Percentiles rank a stretch among this genome's conserved stretches.
Conservation (phyloP, 92 coral and sea anemone genomes). For the Epizoanthus illoricatus region DNA sequence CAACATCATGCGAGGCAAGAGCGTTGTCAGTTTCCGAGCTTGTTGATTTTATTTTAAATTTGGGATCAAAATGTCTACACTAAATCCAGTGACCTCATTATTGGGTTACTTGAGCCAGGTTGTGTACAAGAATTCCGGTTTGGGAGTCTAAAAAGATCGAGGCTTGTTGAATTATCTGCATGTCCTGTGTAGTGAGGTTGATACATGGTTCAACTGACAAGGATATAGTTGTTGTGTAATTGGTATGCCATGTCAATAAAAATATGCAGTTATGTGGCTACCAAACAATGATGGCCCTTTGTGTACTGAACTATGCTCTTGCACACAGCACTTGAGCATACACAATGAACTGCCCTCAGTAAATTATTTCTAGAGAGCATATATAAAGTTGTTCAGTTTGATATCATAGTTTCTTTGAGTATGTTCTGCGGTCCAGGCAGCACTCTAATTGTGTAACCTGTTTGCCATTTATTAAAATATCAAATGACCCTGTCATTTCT, state of each 20-base stretch:
- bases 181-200: not conserved
- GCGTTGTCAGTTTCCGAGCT: not conserved
- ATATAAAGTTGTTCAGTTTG: not conserved
- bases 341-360: not conserved
- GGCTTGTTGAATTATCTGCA: not conserved
- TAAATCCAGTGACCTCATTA: not conserved
- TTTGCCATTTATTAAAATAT: constrained; percentile 15
- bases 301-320: not conserved
- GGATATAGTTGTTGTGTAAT: not conserved
- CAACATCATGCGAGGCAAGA: not conserved
- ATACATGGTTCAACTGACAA: not conserved
- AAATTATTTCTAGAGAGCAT: not conserved
- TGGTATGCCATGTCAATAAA: constrained; percentile 15
- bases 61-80: not conserved
- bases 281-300: not conserved
- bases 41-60: not conserved
- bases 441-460: not conserved
- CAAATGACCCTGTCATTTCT: not conserved
- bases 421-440: not conserved
- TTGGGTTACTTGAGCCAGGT: not conserved
- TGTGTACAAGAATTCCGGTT: not conserved
- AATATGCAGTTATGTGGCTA: constrained; percentile 11
- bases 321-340: not conserved
- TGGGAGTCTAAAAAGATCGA: not conserved
- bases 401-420: not conserved